Base-by-base conservation (phyloP, 1,140 invertebrate genomes). In the Drosophila murphyi region DNA sequence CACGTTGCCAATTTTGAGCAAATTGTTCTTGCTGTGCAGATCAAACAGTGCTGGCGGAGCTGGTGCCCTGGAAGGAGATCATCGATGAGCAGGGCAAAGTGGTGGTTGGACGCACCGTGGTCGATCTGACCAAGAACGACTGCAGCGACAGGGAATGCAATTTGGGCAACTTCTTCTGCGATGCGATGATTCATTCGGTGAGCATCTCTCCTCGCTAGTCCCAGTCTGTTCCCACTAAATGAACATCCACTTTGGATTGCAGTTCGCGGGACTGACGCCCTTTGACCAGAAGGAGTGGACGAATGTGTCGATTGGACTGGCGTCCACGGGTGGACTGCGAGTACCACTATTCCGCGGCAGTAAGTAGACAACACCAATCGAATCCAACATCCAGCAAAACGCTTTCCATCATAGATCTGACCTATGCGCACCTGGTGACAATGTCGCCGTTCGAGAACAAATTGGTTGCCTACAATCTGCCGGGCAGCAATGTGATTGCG, bases 151-250 rank as follows among this genome's bases (percentile, higher is more conserved):
- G 79, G 0, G 96, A 97, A 91, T 97, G 96, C 82, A 97, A 96
- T 72, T 86, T 97, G 41, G 96, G 96, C 10, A 96, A 95, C 87
- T 94, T 96, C 12, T 94, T 97, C 39, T 94, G 96, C 5, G 96
- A 97, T 72, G 95, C 96, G 0, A 95, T 96, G 92, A 93, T 96
- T 34, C 93, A 96, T 87, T 75, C 92, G 29, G 90, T 92, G 73
- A 80, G 86, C 32, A 28, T 32, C 6, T 12, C 8, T n/a, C 2
- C 39, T n/a, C 6, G 7, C 37, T 8, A 7, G 7, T 8, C 7
- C 8, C 10, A 43, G 1, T n/a, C 39, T n/a, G 4, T n/a, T 34
- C 34, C 34, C 34, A 43, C 10, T n/a, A 20, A 20, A 20, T 20
- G 20, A 20, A 20, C 20, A 20, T 20, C 20, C 20, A 1, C 0